phyloP scores from a whole-genome alignment of 2,113 vertebrate species.

The Pholis gunnellus region DNA sequence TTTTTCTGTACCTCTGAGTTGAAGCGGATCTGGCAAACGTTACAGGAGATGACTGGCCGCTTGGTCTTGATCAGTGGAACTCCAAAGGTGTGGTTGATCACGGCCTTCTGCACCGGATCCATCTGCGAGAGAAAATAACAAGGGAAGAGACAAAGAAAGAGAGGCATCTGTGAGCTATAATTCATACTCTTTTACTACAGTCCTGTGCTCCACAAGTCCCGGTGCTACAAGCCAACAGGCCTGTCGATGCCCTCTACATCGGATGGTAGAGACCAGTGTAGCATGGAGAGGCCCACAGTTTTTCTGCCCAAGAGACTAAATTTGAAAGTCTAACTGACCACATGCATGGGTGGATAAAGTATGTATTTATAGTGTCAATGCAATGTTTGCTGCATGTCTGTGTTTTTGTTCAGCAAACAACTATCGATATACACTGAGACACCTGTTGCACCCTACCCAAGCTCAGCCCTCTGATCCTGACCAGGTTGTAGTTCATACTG shows the following conservation, averaged over 20 bases:
- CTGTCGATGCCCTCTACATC: conserved; percentile 24
- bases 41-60: conserved; percentile 93
- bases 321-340: neutral
- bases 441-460: conserved; percentile 28
- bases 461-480: conserved; percentile 24
- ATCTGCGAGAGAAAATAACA: conserved; percentile 83
- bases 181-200: conserved; percentile 4
- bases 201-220: conserved; percentile 10
- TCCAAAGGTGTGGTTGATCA: conserved; percentile 93
- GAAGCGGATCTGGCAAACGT: conserved; percentile 96
- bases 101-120: conserved; percentile 95
- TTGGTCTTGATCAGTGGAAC: conserved; percentile 91
- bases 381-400: conserved; percentile 17
- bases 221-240: conserved; percentile 27
- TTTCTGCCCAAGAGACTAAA: neutral
- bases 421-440: conserved; percentile 30
- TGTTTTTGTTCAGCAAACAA: conserved; percentile 25
- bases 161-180: conserved; percentile 44
- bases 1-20: conserved; percentile 90
- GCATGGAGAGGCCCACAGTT: neutral
- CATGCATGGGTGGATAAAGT: neutral
- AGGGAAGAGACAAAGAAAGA: conserved; percentile 21
- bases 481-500: conserved; percentile 18
- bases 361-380: neutral
- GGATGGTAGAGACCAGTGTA: neutral